Base-by-base conservation (phyloP, 2,113 vertebrate genomes). In the Campylomormyrus numenius region DNA sequence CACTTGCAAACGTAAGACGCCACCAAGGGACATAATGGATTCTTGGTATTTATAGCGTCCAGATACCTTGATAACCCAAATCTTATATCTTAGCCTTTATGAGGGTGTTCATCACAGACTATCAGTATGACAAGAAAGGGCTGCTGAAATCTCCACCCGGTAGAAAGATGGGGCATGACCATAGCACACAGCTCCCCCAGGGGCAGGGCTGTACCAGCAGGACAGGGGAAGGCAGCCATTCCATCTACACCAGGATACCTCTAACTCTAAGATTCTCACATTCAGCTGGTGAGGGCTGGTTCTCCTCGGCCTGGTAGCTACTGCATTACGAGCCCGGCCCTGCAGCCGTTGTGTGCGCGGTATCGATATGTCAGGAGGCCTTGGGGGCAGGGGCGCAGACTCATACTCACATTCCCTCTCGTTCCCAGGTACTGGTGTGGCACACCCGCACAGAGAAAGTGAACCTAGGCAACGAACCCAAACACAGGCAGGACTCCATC, bases 371-470 rank as follows among this genome's bases (percentile, higher is more conserved):
- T 45, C 21, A 9, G 42, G 31, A 7, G 19, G 77, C 15, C 19
- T 83, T 83, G 77, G 17, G 39, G 77, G 0, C 0, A 1, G 48
- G 42, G 39, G 15, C 6, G 0, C 56, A 66, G 50, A 52, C 19
- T 70, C 88, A 58, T 31, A 52, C 87, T 85, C 89, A n/a, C 19
- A 88, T 83, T 90, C 91, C 1, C 46, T 31, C 56, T 90, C 0
- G 88, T 85, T 93, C 88, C 92, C 35, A 99, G 98, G 98, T 99
- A 91, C 97, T 99, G 21, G 98, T 99, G 58, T 99, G 98, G 98
- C 98, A 99, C 96, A 99, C 98, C 1, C 96, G 98, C 91, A 99
- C 98, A 27, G 98, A 99, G 94, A 99, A 99, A 91, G 98, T 97
- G 1, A 97, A 98, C 85, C 94, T 99, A 11, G 97, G 96, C 80